Percentiles rank a stretch among this genome's conserved stretches.
Evolutionary conservation across 53 echinoderm and acorn worm genomes (phyloP).

Genomic region (Hippasteria phrygiana): DNA sequence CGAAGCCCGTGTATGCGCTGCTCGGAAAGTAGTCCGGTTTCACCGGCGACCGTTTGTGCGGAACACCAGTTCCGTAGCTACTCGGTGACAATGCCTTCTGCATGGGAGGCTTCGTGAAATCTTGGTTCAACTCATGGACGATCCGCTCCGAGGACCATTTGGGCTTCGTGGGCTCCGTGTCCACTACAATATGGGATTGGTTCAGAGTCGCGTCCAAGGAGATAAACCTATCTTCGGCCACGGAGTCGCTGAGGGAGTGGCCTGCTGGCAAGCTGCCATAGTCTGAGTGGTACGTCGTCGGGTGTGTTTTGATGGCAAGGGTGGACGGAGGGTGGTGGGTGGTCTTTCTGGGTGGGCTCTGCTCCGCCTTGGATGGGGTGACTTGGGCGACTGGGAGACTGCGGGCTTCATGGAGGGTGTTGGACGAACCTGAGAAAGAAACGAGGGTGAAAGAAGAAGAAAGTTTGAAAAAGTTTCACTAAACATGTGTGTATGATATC

Average conservation of each 20-base stretch:
- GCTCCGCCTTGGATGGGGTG: constrained; percentile 50
- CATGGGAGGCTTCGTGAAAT: background rate
- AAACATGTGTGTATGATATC: too few relatives aligned
- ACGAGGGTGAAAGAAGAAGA: background rate
- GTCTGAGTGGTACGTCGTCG: background rate
- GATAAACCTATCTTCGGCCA: constrained; percentile 1
- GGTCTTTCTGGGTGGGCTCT: constrained; percentile 40
- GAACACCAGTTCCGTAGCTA: background rate
- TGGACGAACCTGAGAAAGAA: constrained; percentile 21
- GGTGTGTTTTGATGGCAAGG: constrained; percentile 12
- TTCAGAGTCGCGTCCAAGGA: constrained; percentile 35
- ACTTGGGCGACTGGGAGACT: constrained; percentile 66
- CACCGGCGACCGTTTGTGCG: constrained; percentile 34
- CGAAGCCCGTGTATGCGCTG: background rate
- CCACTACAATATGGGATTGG: constrained; percentile 16
- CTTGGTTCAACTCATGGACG: background rate
- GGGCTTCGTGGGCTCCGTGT: constrained; percentile 4
- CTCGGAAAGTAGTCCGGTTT: background rate
- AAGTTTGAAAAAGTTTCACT: too few relatives aligned
- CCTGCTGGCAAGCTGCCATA: background rate
- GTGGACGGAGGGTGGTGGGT: constrained; percentile 12
- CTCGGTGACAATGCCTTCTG: constrained; percentile 12
- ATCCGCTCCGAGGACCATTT: background rate
- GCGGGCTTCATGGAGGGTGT: constrained; percentile 34
- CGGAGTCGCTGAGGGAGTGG: background rate